Evolutionary conservation across 2,888 invertebrate species (phyloP), one percentile per base, ranked within the genome.

Genomic region (Netelia fuscicornis): DNA sequence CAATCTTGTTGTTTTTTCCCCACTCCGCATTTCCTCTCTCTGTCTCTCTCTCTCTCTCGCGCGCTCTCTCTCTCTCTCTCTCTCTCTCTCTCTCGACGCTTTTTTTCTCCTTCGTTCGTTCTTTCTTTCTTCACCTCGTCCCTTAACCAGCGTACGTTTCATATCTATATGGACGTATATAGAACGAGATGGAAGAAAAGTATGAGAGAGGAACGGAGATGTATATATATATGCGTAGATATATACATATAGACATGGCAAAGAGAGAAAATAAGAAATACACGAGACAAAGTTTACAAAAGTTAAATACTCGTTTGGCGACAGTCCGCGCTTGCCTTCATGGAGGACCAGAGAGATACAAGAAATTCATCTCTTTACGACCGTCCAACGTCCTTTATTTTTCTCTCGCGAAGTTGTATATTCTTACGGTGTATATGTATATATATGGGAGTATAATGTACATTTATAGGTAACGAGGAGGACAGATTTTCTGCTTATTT

Each of bases 241-340:
- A n/a, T n/a, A n/a, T n/a, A n/a, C n/a, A 37, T 37, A 37, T 37
- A 37, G 37, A 37, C 37, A 37, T 37, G 3, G 37, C 37, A 37
- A 37, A 37, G 37, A 37, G 37, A 37, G 37, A 37, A 37, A 37
- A 37, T 37, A 37, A 37, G 37, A 37, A 2, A 44, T 71, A 70
- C 65, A 74, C 70, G 81, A 64, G 30, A 25, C 62, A 75, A 82
- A 85, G 78, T 77, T 76, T 71, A 62, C 78, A 75, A 81, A 76
- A 81, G 85, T 85, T 82, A 79, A 85, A 79, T 82, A 82, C 82
- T 78, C 84, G 77, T 81, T 77, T 75, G 54, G 60, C 52, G 80
- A 75, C 70, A 56, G 58, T 54, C 54, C 60, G 8, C 60, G 13
- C 2, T 20, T 37, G 13, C n/a, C 72, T 17, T 11, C 58, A 42